Conservation (phyloP, 2,113 vertebrate species). For the Narcine bancroftii region DNA sequence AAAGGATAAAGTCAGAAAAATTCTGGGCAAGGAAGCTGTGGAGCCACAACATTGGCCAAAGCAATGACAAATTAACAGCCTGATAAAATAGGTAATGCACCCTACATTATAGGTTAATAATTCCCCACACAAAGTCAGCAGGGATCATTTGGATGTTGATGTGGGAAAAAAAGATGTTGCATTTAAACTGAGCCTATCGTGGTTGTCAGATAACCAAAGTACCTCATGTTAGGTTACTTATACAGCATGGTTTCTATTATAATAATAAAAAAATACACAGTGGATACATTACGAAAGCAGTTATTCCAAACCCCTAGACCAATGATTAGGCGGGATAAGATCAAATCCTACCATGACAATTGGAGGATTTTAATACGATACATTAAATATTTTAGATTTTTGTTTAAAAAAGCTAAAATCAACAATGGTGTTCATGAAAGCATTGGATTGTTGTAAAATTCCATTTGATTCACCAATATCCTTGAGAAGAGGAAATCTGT, state of each 20-base stretch:
- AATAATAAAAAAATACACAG: not conserved
- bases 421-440: too few relatives aligned
- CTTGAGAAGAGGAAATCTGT: too few relatives aligned
- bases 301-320: too few relatives aligned
- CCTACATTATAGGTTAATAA: not conserved
- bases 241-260: not conserved
- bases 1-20: not conserved
- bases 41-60: not conserved
- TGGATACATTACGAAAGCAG: too few relatives aligned
- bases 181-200: not conserved
- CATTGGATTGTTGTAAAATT: too few relatives aligned
- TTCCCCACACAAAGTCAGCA: not conserved
- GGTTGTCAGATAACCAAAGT: not conserved
- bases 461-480: too few relatives aligned
- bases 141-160: not conserved
- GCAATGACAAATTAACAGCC: not conserved
- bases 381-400: too few relatives aligned
- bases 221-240: not conserved
- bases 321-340: too few relatives aligned
- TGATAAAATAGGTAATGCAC: not conserved
- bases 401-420: too few relatives aligned
- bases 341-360: too few relatives aligned
- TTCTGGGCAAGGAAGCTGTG: not conserved
- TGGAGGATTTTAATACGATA: too few relatives aligned
- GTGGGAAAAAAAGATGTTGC: not conserved